Base-by-base conservation (phyloP, 2,797 vertebrate genomes). In the Bufotes viridis region DNA sequence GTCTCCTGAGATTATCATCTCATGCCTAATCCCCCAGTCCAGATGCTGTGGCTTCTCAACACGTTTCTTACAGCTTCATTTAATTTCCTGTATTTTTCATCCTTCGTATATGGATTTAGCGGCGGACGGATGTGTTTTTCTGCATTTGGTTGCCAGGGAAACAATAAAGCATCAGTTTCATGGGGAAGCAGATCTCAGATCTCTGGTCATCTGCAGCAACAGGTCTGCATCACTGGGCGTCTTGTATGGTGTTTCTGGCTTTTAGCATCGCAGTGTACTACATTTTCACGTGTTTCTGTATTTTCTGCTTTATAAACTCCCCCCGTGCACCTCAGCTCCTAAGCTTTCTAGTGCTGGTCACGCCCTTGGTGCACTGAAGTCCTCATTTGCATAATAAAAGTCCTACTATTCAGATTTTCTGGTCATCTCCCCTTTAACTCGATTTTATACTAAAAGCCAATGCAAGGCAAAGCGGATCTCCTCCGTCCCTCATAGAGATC, bases 71-170 rank as follows among this genome's bases (percentile, higher is more conserved):
- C 83, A 70, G 51, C 72, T 83, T 49, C 60, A 84, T 84, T 79
- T 88, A 26, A 84, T 85, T 80, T 84, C 87, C 87, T 79, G 53
- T 79, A 70, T 79, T 79, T 34, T 88, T 88, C 74, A 67, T 83
- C 82, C 49, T 42, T 53, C 63, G 63, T 82, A 82, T 82, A 87
- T 57, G 69, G 87, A 83, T 83, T 75, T 83, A 69, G 58, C 76
- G 57, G 6, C 22, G 18, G 57, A 20, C 34, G 51, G 49, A 10
- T 1, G 67, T 72, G 65, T 60, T 87, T 83, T 87, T 84, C 53
- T 51, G 55, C 11, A 14, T 61, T n/a, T 17, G 14, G 75, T 88
- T 84, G 65, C 82, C 82, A 84, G 42, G 82, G 87, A 80, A 88
- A 88, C 87, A 79, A 79, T 72, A 84, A n/a, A 78, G 63, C 70